These are phyloP conservation scores for Saxidomus purpurata DNA, from an alignment of 1,140 invertebrate genomes.

Conservation along the genomic window DNA sequence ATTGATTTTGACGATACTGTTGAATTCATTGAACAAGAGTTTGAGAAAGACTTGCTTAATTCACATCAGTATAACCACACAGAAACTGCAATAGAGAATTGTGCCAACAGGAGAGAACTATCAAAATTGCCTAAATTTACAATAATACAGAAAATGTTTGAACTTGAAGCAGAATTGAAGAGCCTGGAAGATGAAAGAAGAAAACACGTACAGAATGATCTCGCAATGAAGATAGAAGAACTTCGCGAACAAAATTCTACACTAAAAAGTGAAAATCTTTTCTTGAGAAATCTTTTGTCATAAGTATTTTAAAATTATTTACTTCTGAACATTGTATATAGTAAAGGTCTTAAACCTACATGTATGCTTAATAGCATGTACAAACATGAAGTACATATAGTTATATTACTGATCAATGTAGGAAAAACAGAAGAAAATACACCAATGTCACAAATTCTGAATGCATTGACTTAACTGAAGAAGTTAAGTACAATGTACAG, in stretches of 20 bases:
- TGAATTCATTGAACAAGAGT: conserved; percentile 52
- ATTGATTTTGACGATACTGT: conserved; percentile 32
- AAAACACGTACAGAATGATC: not conserved
- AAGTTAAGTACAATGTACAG: no score
- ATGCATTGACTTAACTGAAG: no score
- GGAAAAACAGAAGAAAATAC: no score
- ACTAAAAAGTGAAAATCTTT: conserved; percentile 35
- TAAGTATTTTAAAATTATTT: conserved; percentile 4
- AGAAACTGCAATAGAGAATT: not conserved
- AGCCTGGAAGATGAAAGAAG: not conserved
- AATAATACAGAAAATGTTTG: conserved; percentile 21
- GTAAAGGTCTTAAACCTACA: no score
- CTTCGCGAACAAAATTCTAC: not conserved
- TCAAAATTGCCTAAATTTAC: conserved; percentile 6
- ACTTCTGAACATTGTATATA: no score
- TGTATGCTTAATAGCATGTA: no score
- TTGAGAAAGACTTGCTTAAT: conserved; percentile 59
- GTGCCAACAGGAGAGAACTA: not conserved
- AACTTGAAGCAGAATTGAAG: conserved; percentile 11
- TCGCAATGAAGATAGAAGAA: not conserved
- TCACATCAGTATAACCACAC: not conserved
- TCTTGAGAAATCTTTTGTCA: not conserved
- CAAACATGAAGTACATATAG: no score
- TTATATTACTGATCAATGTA: no score
- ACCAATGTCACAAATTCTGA: no score